Conservation (phyloP, 2,888 invertebrate species). For the Matsumyia berberina region DNA sequence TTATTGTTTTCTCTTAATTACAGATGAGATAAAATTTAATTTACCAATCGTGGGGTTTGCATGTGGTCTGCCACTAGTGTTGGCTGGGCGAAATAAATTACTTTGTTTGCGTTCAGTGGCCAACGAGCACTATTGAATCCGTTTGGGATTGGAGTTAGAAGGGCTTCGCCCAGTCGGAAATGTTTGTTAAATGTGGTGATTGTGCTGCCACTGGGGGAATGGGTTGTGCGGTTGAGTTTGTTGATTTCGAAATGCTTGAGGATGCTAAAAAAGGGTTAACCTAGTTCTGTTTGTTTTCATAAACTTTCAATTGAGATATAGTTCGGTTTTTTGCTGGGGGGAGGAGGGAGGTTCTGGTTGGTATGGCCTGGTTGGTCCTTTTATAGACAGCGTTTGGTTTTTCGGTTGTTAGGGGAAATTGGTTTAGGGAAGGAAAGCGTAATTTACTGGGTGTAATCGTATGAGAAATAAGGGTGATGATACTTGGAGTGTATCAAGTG, state of each 20-base stretch:
- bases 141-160: slow-evolving; percentile 46
- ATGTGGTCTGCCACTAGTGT: slow-evolving; percentile 30
- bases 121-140: slow-evolving; percentile 44
- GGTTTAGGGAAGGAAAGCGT: neutral
- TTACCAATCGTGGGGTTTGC: slow-evolving; percentile 35
- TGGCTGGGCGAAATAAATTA: slow-evolving; percentile 31
- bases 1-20: slow-evolving; percentile 56
- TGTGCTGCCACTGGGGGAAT: slow-evolving; percentile 57
- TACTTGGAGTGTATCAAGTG: neutral
- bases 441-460: neutral
- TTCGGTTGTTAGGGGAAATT: neutral
- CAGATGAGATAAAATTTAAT: slow-evolving; percentile 40
- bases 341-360: no score
- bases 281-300: slow-evolving; percentile 60
- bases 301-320: slow-evolving; percentile 53
- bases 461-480: neutral
- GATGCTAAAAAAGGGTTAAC: slow-evolving; percentile 52
- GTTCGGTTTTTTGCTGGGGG: slow-evolving; percentile 34
- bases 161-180: slow-evolving; percentile 26
- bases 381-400: neutral
- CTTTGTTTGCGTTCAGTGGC: slow-evolving; percentile 38
- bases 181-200: slow-evolving; percentile 62
- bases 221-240: slow-evolving; percentile 53
- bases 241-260: slow-evolving; percentile 60
- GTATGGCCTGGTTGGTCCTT: neutral